These are phyloP conservation scores for Meta bourneti DNA, from an alignment of 2,888 invertebrate species.

Conservation along the genomic window DNA sequence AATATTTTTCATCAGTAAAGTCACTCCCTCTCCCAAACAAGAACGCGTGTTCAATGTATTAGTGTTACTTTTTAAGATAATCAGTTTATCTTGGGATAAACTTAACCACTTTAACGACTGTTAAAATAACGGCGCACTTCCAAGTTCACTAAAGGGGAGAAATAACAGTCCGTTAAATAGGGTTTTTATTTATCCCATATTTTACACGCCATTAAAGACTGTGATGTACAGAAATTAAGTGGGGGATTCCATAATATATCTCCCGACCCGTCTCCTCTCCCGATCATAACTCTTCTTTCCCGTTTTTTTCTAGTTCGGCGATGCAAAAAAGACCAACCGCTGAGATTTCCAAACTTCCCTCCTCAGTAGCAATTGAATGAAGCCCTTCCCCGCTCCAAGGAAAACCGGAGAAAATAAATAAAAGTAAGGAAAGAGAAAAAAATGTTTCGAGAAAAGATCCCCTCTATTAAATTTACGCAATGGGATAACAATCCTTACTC, in stretches of 20 bases:
- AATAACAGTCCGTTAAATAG: constrained; percentile 36
- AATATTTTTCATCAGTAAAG: background rate
- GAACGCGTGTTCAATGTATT: background rate
- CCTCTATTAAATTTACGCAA: constrained; percentile 75
- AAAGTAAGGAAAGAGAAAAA: constrained; percentile 45
- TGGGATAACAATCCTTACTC: constrained; percentile 71
- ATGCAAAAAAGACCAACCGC: constrained; percentile 68
- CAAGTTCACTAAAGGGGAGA: constrained; percentile 10
- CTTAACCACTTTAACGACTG: constrained; percentile 26
- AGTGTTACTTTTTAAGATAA: background rate
- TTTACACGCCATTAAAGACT: constrained; percentile 57
- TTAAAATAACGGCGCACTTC: constrained; percentile 25
- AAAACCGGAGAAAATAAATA: constrained; percentile 69
- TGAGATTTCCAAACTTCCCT: constrained; percentile 65
- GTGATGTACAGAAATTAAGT: constrained; percentile 40
- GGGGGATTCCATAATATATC: constrained; percentile 16
- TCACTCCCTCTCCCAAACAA: background rate
- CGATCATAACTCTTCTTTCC: constrained; percentile 31
- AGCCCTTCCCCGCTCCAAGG: constrained; percentile 36
- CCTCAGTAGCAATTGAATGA: constrained; percentile 71
- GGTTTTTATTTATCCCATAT: constrained; percentile 52
- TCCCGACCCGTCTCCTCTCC: background rate
- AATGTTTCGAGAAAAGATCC: constrained; percentile 62
- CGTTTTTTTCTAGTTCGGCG: constrained; percentile 8
- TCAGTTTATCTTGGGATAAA: background rate